Evolutionary conservation across 2,888 invertebrate genomes (phyloP), one percentile per base, ranked within the genome.

Genomic region (Chorisops tibialis): DNA sequence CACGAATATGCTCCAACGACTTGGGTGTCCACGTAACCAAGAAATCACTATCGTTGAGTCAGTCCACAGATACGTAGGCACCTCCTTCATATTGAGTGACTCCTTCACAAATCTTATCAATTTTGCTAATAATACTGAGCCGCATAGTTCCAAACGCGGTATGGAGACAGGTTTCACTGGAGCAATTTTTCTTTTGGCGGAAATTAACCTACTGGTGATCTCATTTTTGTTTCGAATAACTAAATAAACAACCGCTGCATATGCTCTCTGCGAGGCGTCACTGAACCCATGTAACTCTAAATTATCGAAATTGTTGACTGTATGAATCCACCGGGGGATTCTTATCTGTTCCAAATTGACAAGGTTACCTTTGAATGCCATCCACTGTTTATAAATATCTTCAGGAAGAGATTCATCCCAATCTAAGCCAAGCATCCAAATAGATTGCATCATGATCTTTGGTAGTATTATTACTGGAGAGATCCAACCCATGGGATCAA

Each of bases 401-500:
- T 7, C 9, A 9, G 63, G 60, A 4, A 60, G 16, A 3, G 54
- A 60, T 11, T 64, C 62, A 59, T 65, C 61, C 54, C 59, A 64
- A 21, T 52, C 22, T 0, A 66, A 4, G 21, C 61, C 63, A 11
- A 60, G 21, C 4, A 63, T 22, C 62, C 63, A 66, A 7, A 65
- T 19, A 4, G 61, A 56, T 41, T 64, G 59, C 59, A 66, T 59
- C 16, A 64, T 54, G 37, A 63, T 59, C 35, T 66, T 65, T 2
- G 61, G 61, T 4, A 54, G 56, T 39, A 62, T 59, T 19, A 61
- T 50, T 58, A n/a, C n/a, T 21, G 60, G 21, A 37, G 54, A 12
- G 7, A 56, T 38, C 9, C 59, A 24, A 9, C 61, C 65, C 14
- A 63, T 39, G 3, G 65, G 63, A 22, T 65, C 65, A 61, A 65